These are phyloP conservation scores for Chalcis sispes DNA, from an alignment of 2,888 invertebrate genomes.

Conservation along the genomic window DNA sequence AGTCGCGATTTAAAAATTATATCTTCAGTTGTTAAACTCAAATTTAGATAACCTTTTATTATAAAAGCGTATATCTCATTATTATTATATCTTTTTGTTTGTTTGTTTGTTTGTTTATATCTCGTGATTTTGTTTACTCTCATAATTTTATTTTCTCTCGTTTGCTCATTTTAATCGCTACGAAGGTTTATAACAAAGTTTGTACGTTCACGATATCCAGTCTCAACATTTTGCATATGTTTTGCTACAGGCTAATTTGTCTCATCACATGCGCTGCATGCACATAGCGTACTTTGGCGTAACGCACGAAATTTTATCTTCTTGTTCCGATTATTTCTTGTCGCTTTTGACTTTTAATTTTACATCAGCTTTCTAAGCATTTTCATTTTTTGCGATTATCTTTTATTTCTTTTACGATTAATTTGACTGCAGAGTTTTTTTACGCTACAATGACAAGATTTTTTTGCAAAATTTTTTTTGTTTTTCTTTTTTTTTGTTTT, in stretches of 20 bases:
- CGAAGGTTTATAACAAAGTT: slow-evolving; percentile 54
- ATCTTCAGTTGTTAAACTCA: no score
- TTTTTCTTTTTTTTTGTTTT: not conserved
- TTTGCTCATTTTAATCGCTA: slow-evolving; percentile 27
- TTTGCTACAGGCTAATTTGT: slow-evolving; percentile 50
- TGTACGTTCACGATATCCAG: slow-evolving; percentile 71
- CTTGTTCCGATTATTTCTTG: not conserved
- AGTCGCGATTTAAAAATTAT: not conserved
- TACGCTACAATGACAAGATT: not conserved
- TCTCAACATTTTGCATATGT: slow-evolving; percentile 65
- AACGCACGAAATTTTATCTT: not conserved
- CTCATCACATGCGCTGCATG: not conserved
- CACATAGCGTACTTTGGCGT: not conserved
- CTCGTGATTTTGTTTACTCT: no score
- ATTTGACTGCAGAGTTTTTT: not conserved
- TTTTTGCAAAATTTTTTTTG: slow-evolving; percentile 1
- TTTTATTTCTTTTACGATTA: not conserved
- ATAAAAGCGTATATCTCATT: slow-evolving; percentile 19
- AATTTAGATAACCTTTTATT: slow-evolving; percentile 38
- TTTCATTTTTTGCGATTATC: not conserved
- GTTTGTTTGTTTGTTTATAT: no score
- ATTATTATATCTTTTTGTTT: slow-evolving; percentile 13
- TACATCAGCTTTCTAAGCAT: slow-evolving; percentile 28
- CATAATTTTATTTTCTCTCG: slow-evolving; percentile 11
- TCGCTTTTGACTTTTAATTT: not conserved